These are phyloP conservation scores for Chrysotoxum bicinctum DNA, from an alignment of 2,888 invertebrate species.

Conservation along the genomic window DNA sequence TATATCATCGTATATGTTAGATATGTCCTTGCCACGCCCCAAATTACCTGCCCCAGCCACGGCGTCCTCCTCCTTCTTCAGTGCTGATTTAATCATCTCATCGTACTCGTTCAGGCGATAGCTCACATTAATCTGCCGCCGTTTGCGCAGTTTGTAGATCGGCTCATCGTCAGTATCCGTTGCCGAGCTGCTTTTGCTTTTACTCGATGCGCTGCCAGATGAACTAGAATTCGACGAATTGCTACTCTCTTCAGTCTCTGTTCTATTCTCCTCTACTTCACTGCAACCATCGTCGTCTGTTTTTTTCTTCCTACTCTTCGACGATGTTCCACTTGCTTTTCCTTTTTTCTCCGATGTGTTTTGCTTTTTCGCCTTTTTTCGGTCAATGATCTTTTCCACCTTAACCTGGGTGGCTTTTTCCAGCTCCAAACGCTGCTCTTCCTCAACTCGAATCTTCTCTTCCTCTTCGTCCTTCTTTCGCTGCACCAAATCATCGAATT, in stretches of 20 bases:
- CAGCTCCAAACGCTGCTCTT: conserved; percentile 74
- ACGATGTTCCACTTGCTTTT: neutral
- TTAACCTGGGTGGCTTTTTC: conserved; percentile 80
- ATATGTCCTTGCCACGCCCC: conserved; percentile 94
- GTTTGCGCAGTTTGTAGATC: conserved; percentile 91
- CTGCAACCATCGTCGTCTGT: conserved; percentile 38
- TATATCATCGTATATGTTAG: conserved; percentile 91
- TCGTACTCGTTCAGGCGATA: conserved; percentile 96
- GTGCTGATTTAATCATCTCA: conserved; percentile 96
- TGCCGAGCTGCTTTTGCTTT: conserved; percentile 73
- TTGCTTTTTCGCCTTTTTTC: conserved; percentile 66
- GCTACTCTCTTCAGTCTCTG: conserved; percentile 74
- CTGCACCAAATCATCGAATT: conserved; percentile 88
- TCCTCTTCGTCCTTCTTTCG: conserved; percentile 78
- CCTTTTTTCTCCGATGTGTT: conserved; percentile 47
- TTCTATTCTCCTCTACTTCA: conserved; percentile 52
- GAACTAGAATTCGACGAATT: conserved; percentile 68
- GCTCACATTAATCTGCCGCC: conserved; percentile 90
- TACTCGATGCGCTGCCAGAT: conserved; percentile 74
- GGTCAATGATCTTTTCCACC: conserved; percentile 73
- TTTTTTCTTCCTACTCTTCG: conserved; percentile 20
- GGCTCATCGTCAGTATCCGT: conserved; percentile 85
- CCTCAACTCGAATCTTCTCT: conserved; percentile 75
- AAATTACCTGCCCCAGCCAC: conserved; percentile 90
- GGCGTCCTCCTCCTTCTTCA: conserved; percentile 88